Evolutionary conservation across 2,888 invertebrate species (phyloP), one percentile per base, ranked within the genome.

Genomic region (Eulithis prunata): DNA sequence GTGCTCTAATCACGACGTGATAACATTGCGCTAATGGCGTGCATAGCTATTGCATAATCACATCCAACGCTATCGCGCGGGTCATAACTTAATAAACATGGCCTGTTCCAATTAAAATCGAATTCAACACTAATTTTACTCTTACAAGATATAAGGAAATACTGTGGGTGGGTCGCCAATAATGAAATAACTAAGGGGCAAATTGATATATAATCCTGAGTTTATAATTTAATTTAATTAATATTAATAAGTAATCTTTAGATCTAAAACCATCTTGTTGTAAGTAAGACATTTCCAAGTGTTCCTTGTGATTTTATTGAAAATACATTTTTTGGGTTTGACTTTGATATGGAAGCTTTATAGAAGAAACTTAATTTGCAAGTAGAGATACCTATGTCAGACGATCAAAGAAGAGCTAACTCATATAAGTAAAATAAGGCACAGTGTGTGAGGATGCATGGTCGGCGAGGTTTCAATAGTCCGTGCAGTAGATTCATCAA

Each of bases 1-100:
- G 84, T 78, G 82, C 82, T 87, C 90, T 90, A 90, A 91, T 91
- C 91, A 89, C 89, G 83, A 89, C 83, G 88, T 91, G 91, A 91
- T 91, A 92, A 91, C 91, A 90, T 80, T 80, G 85, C 88, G 87
- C 87, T 90, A 91, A 91, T 91, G 81, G 86, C 75, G 78, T 78
- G 79, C 83, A 80, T 81, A 74, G 80, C 81, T 84, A 84, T 84
- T 83, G 85, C 86, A 81, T 82, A 84, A 85, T 82, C 76, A 79
- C 78, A 77, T 69, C 72, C 77, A 73, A 71, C 70, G 71, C 71
- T 73, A 69, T 66, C 65, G 73, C 68, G 59, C 70, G 64, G 64
- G 64, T 70, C 72, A 60, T 69, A 74, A 76, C 71, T 68, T 68
- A 62, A 58, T 73, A 71, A 71, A 62, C 60, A 58, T 47, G 8